These are phyloP conservation scores for Acronicta alni DNA, from an alignment of 2,888 invertebrate species.

Conservation along the genomic window DNA sequence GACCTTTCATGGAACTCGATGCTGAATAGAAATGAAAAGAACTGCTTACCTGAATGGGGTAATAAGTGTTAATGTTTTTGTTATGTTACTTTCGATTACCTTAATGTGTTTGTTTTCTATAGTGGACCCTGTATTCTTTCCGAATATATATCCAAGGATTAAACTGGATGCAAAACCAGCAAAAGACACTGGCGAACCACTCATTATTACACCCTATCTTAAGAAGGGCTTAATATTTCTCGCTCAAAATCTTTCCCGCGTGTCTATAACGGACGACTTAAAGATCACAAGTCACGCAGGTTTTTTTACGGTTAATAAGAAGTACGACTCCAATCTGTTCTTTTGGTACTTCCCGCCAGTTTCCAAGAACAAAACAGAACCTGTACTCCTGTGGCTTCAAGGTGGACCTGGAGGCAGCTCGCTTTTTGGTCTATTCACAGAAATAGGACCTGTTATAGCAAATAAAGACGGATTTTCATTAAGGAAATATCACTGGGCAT, in stretches of 20 bases:
- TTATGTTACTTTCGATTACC: constrained; percentile 6
- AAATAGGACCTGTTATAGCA: constrained; percentile 89
- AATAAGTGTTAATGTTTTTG: background rate
- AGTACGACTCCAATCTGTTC: constrained; percentile 89
- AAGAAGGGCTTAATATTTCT: constrained; percentile 83
- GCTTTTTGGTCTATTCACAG: constrained; percentile 88
- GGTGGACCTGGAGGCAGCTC: constrained; percentile 90
- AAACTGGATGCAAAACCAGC: constrained; percentile 63
- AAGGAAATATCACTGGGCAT: constrained; percentile 89
- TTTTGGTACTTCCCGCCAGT: constrained; percentile 91
- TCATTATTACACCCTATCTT: constrained; percentile 90
- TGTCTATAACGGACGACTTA: constrained; percentile 72
- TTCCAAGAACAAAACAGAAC: constrained; percentile 75
- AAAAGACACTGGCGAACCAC: constrained; percentile 76
- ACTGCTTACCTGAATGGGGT: background rate
- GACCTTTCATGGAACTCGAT: no score
- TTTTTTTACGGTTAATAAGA: constrained; percentile 90
- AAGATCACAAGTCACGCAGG: constrained; percentile 90
- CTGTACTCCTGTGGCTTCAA: constrained; percentile 89
- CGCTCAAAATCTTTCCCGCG: constrained; percentile 80
- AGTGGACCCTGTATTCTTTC: constrained; percentile 60
- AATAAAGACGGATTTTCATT: constrained; percentile 72
- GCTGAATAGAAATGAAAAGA: no score
- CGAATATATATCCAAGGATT: constrained; percentile 76
- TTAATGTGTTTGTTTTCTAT: constrained; percentile 23